These are phyloP conservation scores for Napeogenes inachia DNA, from an alignment of 2,888 invertebrate species.

Conservation along the genomic window DNA sequence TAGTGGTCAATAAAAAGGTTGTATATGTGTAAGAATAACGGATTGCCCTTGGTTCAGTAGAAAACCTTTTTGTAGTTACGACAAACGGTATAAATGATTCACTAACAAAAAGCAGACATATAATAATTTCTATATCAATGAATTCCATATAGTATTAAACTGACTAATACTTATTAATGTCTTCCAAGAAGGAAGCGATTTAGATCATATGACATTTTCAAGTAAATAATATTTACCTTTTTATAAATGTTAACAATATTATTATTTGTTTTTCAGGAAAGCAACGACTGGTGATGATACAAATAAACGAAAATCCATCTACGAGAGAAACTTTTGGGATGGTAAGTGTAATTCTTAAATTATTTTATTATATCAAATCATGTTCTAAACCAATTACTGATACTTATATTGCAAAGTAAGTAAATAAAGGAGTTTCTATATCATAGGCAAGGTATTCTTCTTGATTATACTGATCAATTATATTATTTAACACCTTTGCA, in stretches of 20 bases:
- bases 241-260: neutral
- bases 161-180: too few species aligned
- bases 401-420: too few species aligned
- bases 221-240: neutral
- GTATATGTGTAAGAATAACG: neutral
- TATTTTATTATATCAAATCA: neutral
- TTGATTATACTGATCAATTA: too few species aligned
- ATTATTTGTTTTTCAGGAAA: conserved; percentile 57
- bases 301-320: conserved; percentile 58
- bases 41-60: neutral
- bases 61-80: conserved; percentile 5
- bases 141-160: too few species aligned
- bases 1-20: conserved; percentile 2
- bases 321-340: conserved; percentile 66
- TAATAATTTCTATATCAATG: too few species aligned
- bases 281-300: conserved; percentile 49
- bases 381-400: neutral
- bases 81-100: neutral
- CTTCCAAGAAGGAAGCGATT: too few species aligned
- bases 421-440: too few species aligned
- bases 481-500: too few species aligned
- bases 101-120: too few species aligned
- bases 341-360: conserved; percentile 46
- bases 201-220: too few species aligned
- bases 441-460: too few species aligned